These are phyloP conservation scores for Phthorimaea operculella DNA, from an alignment of 1,140 invertebrate genomes.

Conservation along the genomic window DNA sequence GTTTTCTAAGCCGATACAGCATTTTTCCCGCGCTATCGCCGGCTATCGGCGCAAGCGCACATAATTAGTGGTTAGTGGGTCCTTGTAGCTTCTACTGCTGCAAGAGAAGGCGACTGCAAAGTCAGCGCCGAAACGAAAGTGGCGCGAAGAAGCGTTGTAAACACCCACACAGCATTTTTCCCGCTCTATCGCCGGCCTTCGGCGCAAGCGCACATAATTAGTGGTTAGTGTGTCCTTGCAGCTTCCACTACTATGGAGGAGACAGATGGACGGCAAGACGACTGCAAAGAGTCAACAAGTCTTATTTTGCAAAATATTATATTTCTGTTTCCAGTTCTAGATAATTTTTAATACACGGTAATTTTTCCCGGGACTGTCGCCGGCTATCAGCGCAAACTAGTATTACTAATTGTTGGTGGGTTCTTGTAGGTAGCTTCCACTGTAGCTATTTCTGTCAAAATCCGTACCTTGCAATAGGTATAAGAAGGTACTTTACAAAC, in stretches of 20 bases:
- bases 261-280: neutral
- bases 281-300: neutral
- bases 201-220: constrained; percentile 25
- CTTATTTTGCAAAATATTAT: too few species aligned
- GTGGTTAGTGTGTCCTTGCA: constrained; percentile 18
- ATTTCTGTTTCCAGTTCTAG: too few species aligned
- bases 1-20: neutral
- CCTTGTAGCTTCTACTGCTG: neutral
- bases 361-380: neutral
- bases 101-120: neutral
- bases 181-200: neutral
- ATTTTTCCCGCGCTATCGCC: neutral
- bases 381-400: constrained; percentile 12
- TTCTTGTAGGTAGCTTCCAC: neutral
- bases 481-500: too few species aligned
- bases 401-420: constrained; percentile 28
- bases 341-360: neutral
- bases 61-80: constrained; percentile 27
- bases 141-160: too few species aligned
- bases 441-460: too few species aligned
- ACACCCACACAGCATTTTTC: neutral
- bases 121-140: too few species aligned
- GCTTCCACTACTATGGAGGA: neutral
- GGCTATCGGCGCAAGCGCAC: constrained; percentile 15
- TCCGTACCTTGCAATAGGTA: too few species aligned